Conservation (phyloP, 2,797 vertebrate genomes). For the Sebastes nivosus region DNA sequence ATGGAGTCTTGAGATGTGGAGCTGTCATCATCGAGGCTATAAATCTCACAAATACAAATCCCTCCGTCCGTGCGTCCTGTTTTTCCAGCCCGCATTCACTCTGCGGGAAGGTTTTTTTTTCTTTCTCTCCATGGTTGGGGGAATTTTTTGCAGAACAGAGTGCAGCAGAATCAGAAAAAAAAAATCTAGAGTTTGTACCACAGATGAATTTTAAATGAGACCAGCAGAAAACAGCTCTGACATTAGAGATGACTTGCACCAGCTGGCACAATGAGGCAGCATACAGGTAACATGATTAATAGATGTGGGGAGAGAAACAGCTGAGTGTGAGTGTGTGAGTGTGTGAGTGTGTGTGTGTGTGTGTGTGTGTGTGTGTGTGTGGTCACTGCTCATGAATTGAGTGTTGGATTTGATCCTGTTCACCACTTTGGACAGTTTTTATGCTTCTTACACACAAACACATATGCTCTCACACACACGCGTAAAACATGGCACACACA, state of each 20-base stretch:
- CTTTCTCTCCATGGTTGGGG: not conserved
- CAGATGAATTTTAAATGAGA: slow-evolving; percentile 30
- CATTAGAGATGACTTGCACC: slow-evolving; percentile 31
- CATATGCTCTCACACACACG: not conserved
- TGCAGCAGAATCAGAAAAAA: slow-evolving; percentile 15
- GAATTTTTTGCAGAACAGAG: slow-evolving; percentile 6
- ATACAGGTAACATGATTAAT: slow-evolving; percentile 23
- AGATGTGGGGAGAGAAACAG: not conserved
- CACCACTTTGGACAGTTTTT: not conserved
- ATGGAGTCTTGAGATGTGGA: slow-evolving; percentile 53
- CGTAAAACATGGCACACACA: not conserved
- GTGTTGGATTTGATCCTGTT: slow-evolving; percentile 4
- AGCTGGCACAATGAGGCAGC: slow-evolving; percentile 29
- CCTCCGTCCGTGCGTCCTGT: slow-evolving; percentile 9
- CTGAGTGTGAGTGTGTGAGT: slow-evolving; percentile 1
- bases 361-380: not conserved
- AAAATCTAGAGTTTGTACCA: slow-evolving; percentile 4
- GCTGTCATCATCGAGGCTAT: slow-evolving; percentile 47
- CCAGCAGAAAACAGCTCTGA: slow-evolving; percentile 22
- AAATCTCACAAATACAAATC: slow-evolving; percentile 57
- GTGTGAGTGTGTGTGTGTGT: not conserved
- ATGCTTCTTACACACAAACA: not conserved
- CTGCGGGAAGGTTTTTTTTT: slow-evolving; percentile 12
- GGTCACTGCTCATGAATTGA: slow-evolving; percentile 5
- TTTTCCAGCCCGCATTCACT: slow-evolving; percentile 8